Base-by-base conservation (phyloP, 2,888 invertebrate genomes). In the Ctena decussata region DNA sequence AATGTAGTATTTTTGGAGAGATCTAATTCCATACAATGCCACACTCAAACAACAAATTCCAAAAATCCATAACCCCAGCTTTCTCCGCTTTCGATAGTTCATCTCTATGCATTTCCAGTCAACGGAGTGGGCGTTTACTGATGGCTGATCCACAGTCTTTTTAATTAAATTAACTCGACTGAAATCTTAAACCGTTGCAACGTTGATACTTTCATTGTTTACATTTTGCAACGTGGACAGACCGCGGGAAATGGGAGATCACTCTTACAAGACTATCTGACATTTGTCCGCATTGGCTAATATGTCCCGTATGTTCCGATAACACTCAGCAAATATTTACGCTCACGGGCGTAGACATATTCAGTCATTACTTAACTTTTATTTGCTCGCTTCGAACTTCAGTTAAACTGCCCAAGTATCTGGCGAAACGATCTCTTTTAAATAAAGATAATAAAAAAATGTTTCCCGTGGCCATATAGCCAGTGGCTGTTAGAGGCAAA, bases 221-320 rank as follows among this genome's bases (percentile, higher is more conserved):
- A 73, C 75, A 44, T 53, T 49, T 71, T 82, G 85, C 85, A 80
- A 87, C 87, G 87, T 87, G 87, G 87, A 87, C 82, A 72, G 73
- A 73, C 82, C 80, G 84, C 80, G 80, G 85, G 85, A 78, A 57
- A 84, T 82, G 82, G 82, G 87, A 80, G 57, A 37, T 27, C 53
- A 87, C 82, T 82, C 35, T 78, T 12, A 27, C 27, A 8, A 60
- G 21, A 53, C 8, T n/a, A n/a, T n/a, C n/a, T n/a, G n/a, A n/a
- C n/a, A n/a, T n/a, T n/a, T n/a, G n/a, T n/a, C n/a, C n/a, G n/a
- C n/a, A n/a, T n/a, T n/a, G n/a, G n/a, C n/a, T n/a, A n/a, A n/a
- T n/a, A n/a, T n/a, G n/a, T n/a, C n/a, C n/a, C n/a, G n/a, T n/a
- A n/a, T n/a, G n/a, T n/a, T n/a, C n/a, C n/a, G n/a, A n/a, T n/a